Evolutionary conservation across 1,140 invertebrate genomes (phyloP).

Genomic region (Drosophila pseudoobscura): DNA sequence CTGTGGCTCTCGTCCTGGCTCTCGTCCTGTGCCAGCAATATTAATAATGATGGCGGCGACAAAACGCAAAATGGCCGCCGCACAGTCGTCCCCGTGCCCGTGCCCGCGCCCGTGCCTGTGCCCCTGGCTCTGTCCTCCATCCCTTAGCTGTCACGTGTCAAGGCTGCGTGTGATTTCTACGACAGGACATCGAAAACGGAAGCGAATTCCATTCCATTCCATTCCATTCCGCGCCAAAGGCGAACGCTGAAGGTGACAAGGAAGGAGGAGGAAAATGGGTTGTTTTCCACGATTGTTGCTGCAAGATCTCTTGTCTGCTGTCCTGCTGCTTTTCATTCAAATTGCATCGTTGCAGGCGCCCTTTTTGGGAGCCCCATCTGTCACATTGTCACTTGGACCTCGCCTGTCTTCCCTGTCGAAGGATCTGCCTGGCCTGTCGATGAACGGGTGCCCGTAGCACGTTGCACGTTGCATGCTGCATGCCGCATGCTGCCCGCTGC

Average conservation of each 20-base stretch:
- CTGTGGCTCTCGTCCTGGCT: neutral
- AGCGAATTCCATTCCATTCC: slow-evolving; percentile 9
- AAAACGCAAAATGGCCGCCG: slow-evolving; percentile 70
- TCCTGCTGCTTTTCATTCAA: slow-evolving; percentile 39
- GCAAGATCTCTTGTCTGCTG: slow-evolving; percentile 15
- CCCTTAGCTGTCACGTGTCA: slow-evolving; percentile 65
- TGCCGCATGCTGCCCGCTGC: no score
- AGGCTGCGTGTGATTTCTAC: slow-evolving; percentile 68
- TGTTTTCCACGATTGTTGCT: slow-evolving; percentile 22
- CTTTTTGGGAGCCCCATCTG: slow-evolving; percentile 19
- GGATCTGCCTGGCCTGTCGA: slow-evolving; percentile 23
- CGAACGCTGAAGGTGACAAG: neutral
- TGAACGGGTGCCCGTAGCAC: neutral
- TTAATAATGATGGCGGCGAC: slow-evolving; percentile 74
- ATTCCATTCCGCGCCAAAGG: slow-evolving; percentile 9
- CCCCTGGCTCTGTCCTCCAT: slow-evolving; percentile 1
- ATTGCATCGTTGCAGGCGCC: slow-evolving; percentile 30
- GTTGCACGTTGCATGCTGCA: no score
- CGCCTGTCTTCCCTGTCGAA: no score
- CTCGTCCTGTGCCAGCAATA: slow-evolving; percentile 39
- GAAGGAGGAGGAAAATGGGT: slow-evolving; percentile 17
- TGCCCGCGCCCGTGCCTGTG: neutral
- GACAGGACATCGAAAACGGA: slow-evolving; percentile 52
- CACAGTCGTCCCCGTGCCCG: neutral
- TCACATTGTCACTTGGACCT: slow-evolving; percentile 32